These are phyloP conservation scores for Sarcophaga caerulescens DNA, from an alignment of 2,888 invertebrate species.

Conservation along the genomic window DNA sequence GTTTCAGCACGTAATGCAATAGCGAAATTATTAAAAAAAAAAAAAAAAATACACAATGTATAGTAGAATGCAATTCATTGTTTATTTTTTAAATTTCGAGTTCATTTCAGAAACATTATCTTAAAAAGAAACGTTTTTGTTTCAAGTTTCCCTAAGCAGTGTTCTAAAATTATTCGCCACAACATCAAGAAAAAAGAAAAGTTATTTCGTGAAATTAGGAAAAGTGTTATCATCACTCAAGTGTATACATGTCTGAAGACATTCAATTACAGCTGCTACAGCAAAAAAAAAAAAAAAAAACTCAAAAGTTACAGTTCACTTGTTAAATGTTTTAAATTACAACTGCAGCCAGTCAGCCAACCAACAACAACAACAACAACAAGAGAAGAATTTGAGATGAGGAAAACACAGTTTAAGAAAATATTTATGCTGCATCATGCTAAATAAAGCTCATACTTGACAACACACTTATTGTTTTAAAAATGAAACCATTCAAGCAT, in stretches of 20 bases:
- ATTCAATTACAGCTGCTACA: not conserved
- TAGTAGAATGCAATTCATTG: too few relatives aligned
- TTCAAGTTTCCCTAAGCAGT: not conserved
- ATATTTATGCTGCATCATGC: constrained; percentile 48
- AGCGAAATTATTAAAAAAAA: too few relatives aligned
- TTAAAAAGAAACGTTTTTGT: not conserved
- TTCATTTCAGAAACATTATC: too few relatives aligned
- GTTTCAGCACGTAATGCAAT: too few relatives aligned
- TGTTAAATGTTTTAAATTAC: constrained; percentile 13
- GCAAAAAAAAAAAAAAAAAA: too few relatives aligned
- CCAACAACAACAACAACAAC: not conserved
- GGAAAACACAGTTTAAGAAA: not conserved
- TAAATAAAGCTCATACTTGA: constrained; percentile 37
- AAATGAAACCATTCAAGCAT: constrained; percentile 34
- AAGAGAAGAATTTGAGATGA: not conserved
- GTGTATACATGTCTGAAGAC: not conserved
- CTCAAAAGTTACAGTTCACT: not conserved
- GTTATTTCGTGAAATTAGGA: not conserved
- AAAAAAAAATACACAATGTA: too few relatives aligned
- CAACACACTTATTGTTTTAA: constrained; percentile 38
- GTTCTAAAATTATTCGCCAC: too few relatives aligned
- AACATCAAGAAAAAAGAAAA: not conserved
- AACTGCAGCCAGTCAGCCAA: not conserved
- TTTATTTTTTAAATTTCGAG: too few relatives aligned
- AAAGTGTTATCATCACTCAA: constrained; percentile 13